Conservation (phyloP, 2,113 vertebrate species). For the western clawed frog (Xenopus tropicalis) region DNA sequence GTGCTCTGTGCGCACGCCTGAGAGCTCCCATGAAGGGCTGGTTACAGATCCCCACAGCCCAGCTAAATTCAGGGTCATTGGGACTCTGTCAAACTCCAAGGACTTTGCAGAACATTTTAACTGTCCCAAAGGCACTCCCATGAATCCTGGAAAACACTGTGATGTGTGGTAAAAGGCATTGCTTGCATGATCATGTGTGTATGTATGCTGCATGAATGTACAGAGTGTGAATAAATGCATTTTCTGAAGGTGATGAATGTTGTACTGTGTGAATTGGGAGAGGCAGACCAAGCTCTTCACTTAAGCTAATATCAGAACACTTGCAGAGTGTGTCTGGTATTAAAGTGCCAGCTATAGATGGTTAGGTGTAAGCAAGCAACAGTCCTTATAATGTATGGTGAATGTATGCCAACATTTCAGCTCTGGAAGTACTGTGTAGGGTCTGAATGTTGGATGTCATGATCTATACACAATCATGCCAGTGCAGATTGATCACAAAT, state of each 20-base stretch:
- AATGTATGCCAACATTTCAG: no score
- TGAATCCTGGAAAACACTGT: conserved; percentile 91
- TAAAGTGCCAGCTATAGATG: no score
- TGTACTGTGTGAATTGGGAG: not conserved
- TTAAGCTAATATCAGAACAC: no score
- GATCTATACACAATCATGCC: no score
- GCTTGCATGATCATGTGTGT: no score
- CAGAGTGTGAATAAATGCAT: not conserved
- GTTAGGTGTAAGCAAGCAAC: no score
- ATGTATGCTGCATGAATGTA: not conserved
- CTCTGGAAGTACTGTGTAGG: no score
- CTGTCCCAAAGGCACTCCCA: conserved; percentile 81
- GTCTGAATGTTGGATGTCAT: no score
- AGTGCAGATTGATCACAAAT: no score
- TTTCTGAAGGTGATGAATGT: not conserved
- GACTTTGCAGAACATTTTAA: conserved; percentile 89
- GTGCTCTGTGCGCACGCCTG: conserved; percentile 92
- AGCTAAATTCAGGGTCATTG: conserved; percentile 87
- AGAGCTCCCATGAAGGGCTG: conserved; percentile 94
- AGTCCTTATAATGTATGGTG: no score
- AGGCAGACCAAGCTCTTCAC: not conserved
- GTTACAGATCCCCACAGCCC: conserved; percentile 95
- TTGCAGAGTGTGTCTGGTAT: not conserved
- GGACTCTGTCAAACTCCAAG: conserved; percentile 91
- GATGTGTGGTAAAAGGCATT: conserved; percentile 83